phyloP scores from a whole-genome alignment of 2,113 vertebrate species.

The Pelusios castaneus region DNA sequence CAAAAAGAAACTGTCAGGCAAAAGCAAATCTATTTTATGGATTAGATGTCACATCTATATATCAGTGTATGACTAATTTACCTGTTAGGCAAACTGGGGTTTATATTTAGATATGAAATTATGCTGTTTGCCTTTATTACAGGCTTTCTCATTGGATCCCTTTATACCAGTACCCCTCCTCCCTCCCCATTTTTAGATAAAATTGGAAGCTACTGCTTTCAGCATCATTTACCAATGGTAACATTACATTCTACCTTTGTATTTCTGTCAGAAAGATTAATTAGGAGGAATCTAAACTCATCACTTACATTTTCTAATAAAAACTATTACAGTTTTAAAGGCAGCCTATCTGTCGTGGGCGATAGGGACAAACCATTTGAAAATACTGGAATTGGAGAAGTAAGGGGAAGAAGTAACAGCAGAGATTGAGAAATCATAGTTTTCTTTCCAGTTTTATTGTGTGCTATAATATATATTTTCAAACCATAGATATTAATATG shows the following conservation, averaged over 20 bases:
- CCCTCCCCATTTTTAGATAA: not conserved
- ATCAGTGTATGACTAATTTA: not conserved
- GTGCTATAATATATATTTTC: not conserved
- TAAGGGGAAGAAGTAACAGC: not conserved
- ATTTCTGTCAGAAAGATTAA: conserved; percentile 4
- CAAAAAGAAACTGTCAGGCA: not conserved
- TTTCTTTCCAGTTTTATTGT: not conserved
- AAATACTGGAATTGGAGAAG: not conserved
- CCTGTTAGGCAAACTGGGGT: not conserved
- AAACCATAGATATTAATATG: not conserved
- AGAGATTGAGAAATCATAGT: not conserved
- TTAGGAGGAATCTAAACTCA: not conserved
- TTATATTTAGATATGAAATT: not conserved
- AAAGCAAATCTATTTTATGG: not conserved
- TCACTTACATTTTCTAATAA: not conserved
- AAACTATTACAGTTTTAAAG: not conserved
- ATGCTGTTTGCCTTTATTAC: conserved; percentile 5
- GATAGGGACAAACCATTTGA: not conserved
- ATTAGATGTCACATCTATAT: not conserved
- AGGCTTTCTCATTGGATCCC: not conserved
- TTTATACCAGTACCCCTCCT: not conserved
- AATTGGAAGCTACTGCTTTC: conserved; percentile 30
- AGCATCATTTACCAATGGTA: conserved; percentile 4
- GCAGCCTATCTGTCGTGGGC: not conserved
- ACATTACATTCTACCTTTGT: not conserved